A percentile compares a stretch with the other conserved stretches of the same genome.
Evolutionary conservation across 2,888 invertebrate species (phyloP).

Genomic region (Cheilosia vernalis): DNA sequence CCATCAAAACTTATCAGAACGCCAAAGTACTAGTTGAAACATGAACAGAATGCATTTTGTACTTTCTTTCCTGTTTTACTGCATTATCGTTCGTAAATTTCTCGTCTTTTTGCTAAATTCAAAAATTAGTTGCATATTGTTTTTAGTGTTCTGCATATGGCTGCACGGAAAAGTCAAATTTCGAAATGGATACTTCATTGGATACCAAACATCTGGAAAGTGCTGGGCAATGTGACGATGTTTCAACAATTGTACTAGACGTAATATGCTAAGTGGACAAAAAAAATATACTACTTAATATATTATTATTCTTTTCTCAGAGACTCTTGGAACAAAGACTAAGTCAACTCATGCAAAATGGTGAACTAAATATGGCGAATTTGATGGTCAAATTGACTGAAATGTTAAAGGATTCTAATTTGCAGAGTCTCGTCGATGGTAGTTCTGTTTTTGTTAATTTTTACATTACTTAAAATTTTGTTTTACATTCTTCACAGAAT

Average conservation of each 20-base stretch:
- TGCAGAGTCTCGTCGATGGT: not conserved
- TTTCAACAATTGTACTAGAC: not conserved
- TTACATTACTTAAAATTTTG: not conserved
- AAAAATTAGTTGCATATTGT: not conserved
- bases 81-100: conserved; percentile 10
- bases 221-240: not conserved
- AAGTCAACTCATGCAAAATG: not conserved
- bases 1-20: not conserved
- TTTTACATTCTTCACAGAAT: not conserved
- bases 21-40: not conserved
- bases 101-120: not conserved
- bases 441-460: not conserved
- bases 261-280: not conserved
- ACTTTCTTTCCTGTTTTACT: not conserved
- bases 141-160: conserved; percentile 4
- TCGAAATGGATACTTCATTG: not conserved
- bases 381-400: not conserved
- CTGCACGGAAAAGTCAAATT: conserved; percentile 11
- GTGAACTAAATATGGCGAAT: not conserved
- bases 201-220: not conserved
- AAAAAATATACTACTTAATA: not conserved
- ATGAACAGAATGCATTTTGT: not conserved
- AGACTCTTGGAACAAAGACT: not conserved
- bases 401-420: not conserved
- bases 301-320: not conserved